Evolutionary conservation across 2,888 invertebrate species (phyloP).

Genomic region (Nephrocerus scutellatus): DNA sequence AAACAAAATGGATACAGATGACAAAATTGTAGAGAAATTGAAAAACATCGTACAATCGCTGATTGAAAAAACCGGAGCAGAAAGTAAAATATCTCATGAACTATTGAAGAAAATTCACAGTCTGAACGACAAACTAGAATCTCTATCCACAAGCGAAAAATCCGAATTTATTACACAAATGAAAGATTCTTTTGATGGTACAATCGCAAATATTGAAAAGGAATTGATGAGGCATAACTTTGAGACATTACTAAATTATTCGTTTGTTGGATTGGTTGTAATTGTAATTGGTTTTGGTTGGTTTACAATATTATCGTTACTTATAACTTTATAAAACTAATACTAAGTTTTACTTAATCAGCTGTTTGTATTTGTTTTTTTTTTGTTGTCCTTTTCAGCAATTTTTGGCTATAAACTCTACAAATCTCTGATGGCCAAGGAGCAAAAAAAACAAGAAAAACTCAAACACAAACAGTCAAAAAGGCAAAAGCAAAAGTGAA

Average conservation of each 20-base stretch:
- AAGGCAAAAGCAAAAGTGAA: conserved; percentile 58
- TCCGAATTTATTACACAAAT: conserved; percentile 34
- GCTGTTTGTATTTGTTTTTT: conserved; percentile 8
- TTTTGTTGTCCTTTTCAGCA: conserved; percentile 54
- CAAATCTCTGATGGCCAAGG: conserved; percentile 69
- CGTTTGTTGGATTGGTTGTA: conserved; percentile 30
- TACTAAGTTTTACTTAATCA: too few relatives aligned
- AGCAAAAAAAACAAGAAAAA: conserved; percentile 72
- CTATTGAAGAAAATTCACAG: conserved; percentile 29
- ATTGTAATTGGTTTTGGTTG: conserved; percentile 35
- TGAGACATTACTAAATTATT: conserved; percentile 34
- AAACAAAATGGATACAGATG: conserved; percentile 20
- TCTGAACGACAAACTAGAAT: conserved; percentile 31
- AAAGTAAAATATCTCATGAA: conserved; percentile 31
- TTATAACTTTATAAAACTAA: too few relatives aligned
- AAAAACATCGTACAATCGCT: conserved; percentile 32
- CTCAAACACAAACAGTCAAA: conserved; percentile 70
- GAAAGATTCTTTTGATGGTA: conserved; percentile 32
- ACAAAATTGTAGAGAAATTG: conserved; percentile 33
- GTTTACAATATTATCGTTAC: conserved; percentile 10
- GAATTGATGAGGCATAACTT: conserved; percentile 30
- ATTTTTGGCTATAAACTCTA: conserved; percentile 83
- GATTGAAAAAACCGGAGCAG: conserved; percentile 32
- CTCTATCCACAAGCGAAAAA: conserved; percentile 31
- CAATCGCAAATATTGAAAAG: conserved; percentile 32